Base-by-base conservation (phyloP, 1,140 invertebrate species). In the Neodiprion pinetum region DNA sequence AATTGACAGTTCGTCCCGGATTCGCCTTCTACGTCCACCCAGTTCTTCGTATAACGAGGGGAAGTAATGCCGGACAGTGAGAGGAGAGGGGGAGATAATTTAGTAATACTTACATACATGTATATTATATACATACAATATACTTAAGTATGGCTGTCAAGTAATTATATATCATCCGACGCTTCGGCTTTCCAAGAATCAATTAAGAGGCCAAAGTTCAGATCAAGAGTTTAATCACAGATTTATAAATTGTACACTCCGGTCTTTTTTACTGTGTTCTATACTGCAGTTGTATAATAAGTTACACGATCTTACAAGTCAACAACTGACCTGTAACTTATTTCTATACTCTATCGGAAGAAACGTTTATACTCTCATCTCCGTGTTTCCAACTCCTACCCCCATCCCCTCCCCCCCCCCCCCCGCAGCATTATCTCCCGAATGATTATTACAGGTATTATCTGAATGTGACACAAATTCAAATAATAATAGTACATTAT, bases 281-380 rank as follows among this genome's bases (percentile, higher is more conserved):
- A 40, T 40, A 40, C 28, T 40, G 28, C 5, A 40, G 5, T 40
- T 5, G 28, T 40, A 40, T 40, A 40, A 40, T 40, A 40, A 40
- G 28, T 40, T 40, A 40, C 28, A 40, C 28, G 28, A 40, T 40
- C 28, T 40, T 40, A 4, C 28, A 17, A 61, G 53, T 9, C 53
- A 11, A 7, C 53, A 61, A 61, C 53, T 61, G 53, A 61, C 53
- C 53, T 61, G 53, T 40, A 40, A 40, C 73, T 69, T 48, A 73
- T 69, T 72, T 61, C 50, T 61, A 76, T 66, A 65, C 80, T 81
- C 76, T 77, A 72, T 65, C 72, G 70, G 73, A 76, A 68, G 69
- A 68, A 53, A 50, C n/a, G 9, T n/a, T 47, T 47, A 14, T 48
- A 65, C 71, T 53, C 61, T 71, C 14, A 7, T 73, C 49, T 76